Base-by-base conservation (phyloP, 2,797 vertebrate species). In the Australoheros facetus region DNA sequence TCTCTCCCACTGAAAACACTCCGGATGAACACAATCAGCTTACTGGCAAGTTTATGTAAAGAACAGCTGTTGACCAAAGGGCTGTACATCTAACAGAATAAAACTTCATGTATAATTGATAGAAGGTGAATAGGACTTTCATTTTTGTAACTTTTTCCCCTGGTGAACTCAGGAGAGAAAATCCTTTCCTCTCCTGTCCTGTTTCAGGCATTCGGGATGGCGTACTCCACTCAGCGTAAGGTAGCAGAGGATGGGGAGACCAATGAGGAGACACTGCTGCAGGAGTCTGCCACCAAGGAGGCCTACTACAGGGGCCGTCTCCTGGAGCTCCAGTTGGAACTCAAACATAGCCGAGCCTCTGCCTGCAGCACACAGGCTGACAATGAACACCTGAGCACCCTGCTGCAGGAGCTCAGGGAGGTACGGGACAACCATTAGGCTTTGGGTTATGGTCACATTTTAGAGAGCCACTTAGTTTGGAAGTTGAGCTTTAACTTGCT, bases 211-310 rank as follows among this genome's bases (percentile, higher is more conserved):
- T 98, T 99, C 56, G 96, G 97, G 54, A 98, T 99, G 80, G 97
- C 97, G 55, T 99, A 97, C 93, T 97, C 96, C 0, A 96, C 96
- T 84, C 98, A 99, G 90, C 97, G 97, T 73, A 99, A 98, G 90
- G 98, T 98, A 32, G 98, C 98, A 1, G 97, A 97, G 84, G 98
- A 99, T 92, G 97, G 98, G 2, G 98, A 99, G 89, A 97, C 93
- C 5, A 97, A 97, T 0, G 98, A 99, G 85, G 97, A 98, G 88
- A 97, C 96, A 0, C 94, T 99, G 3, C 94, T 99, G 62, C 97
- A 98, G 94, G 98, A 99, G 91, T 98, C 97, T 0, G 98, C 98
- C 3, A 97, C 95, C 0, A 98, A 98, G 88, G 98, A 99, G 91
- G 96, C 97, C 3, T 98, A 97, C 87, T 99, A 98, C 83, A 95